A percentile compares a stretch with the other conserved stretches of the same genome.
phyloP scores from a whole-genome alignment of 2,113 vertebrate species.

The Aptenodytes patagonicus region DNA sequence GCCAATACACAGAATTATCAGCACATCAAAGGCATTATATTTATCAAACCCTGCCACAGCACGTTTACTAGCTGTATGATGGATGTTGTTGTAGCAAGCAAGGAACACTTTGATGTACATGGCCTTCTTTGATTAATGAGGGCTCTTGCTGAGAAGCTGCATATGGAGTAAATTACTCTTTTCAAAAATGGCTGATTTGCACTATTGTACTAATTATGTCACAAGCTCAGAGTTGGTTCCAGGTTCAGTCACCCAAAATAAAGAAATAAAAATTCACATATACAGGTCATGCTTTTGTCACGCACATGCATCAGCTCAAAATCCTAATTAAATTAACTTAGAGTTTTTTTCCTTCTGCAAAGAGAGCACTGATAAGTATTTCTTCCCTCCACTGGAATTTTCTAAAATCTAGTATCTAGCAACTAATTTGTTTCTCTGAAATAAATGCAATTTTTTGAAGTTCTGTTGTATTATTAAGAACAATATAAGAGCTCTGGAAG shows the following conservation, averaged over 20 bases:
- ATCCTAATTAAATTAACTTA: conserved; percentile 70
- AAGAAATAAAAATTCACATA: conserved; percentile 38
- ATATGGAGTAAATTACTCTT: conserved; percentile 85
- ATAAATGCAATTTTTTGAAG: not conserved
- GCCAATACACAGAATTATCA: conserved; percentile 72
- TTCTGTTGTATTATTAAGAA: not conserved
- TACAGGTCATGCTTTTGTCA: conserved; percentile 23
- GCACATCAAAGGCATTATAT: conserved; percentile 78
- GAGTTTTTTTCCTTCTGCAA: conserved; percentile 11
- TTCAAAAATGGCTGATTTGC: conserved; percentile 85
- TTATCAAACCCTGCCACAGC: conserved; percentile 75
- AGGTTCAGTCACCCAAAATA: conserved; percentile 68
- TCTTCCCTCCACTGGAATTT: not conserved
- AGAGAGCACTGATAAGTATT: not conserved
- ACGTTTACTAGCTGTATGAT: conserved; percentile 79
- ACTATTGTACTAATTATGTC: conserved; percentile 89
- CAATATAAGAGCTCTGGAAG: not conserved
- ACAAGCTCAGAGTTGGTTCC: conserved; percentile 76
- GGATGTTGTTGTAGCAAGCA: conserved; percentile 75
- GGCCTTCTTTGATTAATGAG: conserved; percentile 88
- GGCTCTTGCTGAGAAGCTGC: conserved; percentile 76
- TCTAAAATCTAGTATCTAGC: not conserved
- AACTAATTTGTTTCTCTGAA: not conserved
- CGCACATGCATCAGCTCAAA: conserved; percentile 52
- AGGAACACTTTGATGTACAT: conserved; percentile 82